Evolutionary conservation across 2,888 invertebrate genomes (phyloP), one percentile per base, ranked within the genome.

Genomic region (Dryocosmus kuriphilus): DNA sequence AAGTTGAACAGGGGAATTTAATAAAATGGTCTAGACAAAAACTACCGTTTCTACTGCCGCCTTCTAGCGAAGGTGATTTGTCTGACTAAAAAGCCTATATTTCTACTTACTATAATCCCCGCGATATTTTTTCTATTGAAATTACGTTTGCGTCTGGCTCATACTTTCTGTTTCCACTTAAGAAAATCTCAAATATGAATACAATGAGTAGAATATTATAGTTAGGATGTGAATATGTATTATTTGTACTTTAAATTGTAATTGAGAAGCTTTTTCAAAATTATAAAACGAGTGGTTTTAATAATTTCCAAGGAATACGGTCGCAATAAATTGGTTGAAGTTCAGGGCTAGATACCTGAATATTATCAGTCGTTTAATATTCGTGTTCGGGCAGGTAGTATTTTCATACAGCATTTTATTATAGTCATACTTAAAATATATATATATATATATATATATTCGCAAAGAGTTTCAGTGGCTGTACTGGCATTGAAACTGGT

Each of bases 401-500:
- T 51, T 46, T 51, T 71, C 71, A 30, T 51, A 30, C n/a, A 51
- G 71, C 4, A 51, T 46, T 71, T 71, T 71, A 71, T 71, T 71
- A 30, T 30, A 51, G 71, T 51, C 51, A 71, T 51, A 67, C 14
- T 27, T 16, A 51, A 16, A 51, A 46, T 46, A 57, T 3, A 57
- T 57, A 30, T 46, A 71, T 8, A n/a, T 46, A 41, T 67, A 67
- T 67, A 30, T 51, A 71, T 30, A 51, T 30, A 32, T 51, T 46
- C 11, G n/a, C n/a, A 71, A n/a, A 51, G 46, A 51, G 46, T 71
- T 71, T 71, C 27, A 71, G 46, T 51, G 51, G 51, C 51, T n/a
- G 27, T 67, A 67, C 27, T 67, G n/a, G 30, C 46, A 71, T 46
- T 51, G 51, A 41, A 71, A 71, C 71, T 46, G 71, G 71, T 71